Conservation (phyloP, 2,888 invertebrate species). For the Noctua janthina region DNA sequence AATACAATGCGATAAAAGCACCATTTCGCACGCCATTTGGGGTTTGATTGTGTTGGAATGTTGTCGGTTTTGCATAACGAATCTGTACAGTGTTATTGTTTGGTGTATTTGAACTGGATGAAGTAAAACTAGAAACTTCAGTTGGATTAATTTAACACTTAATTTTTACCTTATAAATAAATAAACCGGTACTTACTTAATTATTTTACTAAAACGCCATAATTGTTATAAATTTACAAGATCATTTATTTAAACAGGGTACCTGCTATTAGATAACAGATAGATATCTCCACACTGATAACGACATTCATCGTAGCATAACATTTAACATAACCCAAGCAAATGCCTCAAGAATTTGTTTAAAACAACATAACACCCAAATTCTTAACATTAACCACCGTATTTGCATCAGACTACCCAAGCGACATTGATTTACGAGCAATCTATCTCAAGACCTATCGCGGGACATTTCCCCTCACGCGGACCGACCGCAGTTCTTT, state of each 20-base stretch:
- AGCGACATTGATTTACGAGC: conserved; percentile 70
- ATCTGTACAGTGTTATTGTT: conserved; percentile 16
- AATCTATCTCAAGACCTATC: conserved; percentile 77
- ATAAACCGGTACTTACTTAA: neutral
- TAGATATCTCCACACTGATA: neutral
- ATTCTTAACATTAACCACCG: neutral
- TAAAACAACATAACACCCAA: neutral
- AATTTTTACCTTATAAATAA: neutral
- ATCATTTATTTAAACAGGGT: neutral
- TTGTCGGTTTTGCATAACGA: conserved; percentile 22
- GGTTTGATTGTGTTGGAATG: conserved; percentile 17
- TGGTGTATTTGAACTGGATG: conserved; percentile 13
- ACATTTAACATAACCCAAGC: neutral
- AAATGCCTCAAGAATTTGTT: neutral
- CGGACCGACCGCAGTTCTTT: conserved; percentile 82
- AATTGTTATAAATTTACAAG: neutral
- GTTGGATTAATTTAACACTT: neutral
- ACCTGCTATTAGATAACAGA: neutral
- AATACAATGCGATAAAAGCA: conserved; percentile 9
- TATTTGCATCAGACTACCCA: neutral
- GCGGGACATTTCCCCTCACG: conserved; percentile 62
- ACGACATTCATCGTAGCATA: neutral
- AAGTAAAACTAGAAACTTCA: neutral
- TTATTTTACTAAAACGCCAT: neutral
- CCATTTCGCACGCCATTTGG: conserved; percentile 6